Base-by-base conservation (phyloP, 2,888 invertebrate genomes). In the Siphonodentalium dalli region DNA sequence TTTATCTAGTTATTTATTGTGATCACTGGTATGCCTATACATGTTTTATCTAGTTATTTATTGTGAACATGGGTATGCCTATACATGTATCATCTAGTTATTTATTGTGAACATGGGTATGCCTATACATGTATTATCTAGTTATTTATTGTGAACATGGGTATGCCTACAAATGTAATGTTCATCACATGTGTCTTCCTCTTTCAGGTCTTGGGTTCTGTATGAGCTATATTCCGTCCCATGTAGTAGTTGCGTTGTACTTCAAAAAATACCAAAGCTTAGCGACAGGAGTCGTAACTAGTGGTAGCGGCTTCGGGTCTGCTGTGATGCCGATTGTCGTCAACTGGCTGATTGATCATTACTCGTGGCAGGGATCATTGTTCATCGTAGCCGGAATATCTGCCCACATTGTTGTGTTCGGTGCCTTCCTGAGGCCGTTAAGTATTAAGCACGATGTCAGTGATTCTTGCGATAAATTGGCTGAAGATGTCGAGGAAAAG, bases 291-390 rank as follows among this genome's bases (percentile, higher is more conserved):
- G 60, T 75, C 11, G 72, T 68, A 7, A 72, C 73, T 1, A 66
- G 69, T 33, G 77, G 75, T 1, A 73, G 71, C 5, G 74, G 72
- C 18, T 40, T 74, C 9, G 75, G 75, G 11, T 59, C 60, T n/a
- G 63, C 72, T 7, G 40, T 75, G 11, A 72, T 74, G 46, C 74
- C 75, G 2, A 65, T 72, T 8, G 29, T 75, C 15, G 51, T 66
- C 7, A 65, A 68, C 37, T 46, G 61, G 9, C 64, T 75, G 9
- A 75, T 74, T 24, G 57, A 68, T 29, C 42, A 60, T 23, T 75
- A 70, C 47, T 65, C 71, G 9, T 77, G 77, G 77, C 63, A 69
- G 37, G 74, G 73, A 15, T 73, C 75, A 1, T 34, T 75, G 5
- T 66, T 70, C 15, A 58, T 77, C 28, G 49, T 72, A 11, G 62